A percentile compares a stretch with the other conserved stretches of the same genome.
phyloP scores from a whole-genome alignment of 2,888 invertebrate genomes.

The Perdita meconis region DNA sequence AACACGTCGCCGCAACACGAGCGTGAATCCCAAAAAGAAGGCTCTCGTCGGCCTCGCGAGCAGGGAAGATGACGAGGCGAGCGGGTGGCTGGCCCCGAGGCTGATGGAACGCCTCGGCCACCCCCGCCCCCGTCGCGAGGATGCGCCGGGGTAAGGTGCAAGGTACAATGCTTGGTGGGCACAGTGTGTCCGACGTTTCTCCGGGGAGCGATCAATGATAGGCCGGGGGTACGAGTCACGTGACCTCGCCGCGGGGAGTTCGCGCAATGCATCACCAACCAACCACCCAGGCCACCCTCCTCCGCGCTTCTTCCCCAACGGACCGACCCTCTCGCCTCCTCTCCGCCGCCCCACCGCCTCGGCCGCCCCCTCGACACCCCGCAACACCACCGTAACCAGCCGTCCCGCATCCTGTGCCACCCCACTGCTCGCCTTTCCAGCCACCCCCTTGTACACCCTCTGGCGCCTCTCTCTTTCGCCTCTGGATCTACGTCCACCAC shows the following conservation, averaged over 20 bases:
- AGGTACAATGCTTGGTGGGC: conserved; percentile 74
- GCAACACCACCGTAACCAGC: conserved; percentile 77
- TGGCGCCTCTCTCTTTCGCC: conserved; percentile 38
- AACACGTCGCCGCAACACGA: conserved; percentile 35
- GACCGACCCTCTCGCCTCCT: conserved; percentile 25
- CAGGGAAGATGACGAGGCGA: conserved; percentile 38
- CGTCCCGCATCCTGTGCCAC: conserved; percentile 68
- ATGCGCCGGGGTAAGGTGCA: conserved; percentile 70
- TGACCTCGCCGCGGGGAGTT: conserved; percentile 82
- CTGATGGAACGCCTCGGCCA: conserved; percentile 34
- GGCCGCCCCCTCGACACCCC: conserved; percentile 74
- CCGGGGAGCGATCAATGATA: conserved; percentile 84
- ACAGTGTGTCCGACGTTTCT: conserved; percentile 81
- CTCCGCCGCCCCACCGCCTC: conserved; percentile 59
- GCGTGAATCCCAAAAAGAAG: conserved; percentile 19
- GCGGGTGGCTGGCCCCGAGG: conserved; percentile 22
- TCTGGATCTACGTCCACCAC: conserved; percentile 50
- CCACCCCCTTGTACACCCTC: conserved; percentile 60
- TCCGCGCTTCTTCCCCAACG: conserved; percentile 33
- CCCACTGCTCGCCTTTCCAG: conserved; percentile 70
- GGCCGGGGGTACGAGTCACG: conserved; percentile 82
- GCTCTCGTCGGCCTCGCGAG: too few species aligned
- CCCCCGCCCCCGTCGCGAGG: conserved; percentile 35
- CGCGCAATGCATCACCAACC: conserved; percentile 83
- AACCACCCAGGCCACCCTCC: conserved; percentile 75